Conservation (phyloP, 2,797 vertebrate species). For the Bradypus variegatus region DNA sequence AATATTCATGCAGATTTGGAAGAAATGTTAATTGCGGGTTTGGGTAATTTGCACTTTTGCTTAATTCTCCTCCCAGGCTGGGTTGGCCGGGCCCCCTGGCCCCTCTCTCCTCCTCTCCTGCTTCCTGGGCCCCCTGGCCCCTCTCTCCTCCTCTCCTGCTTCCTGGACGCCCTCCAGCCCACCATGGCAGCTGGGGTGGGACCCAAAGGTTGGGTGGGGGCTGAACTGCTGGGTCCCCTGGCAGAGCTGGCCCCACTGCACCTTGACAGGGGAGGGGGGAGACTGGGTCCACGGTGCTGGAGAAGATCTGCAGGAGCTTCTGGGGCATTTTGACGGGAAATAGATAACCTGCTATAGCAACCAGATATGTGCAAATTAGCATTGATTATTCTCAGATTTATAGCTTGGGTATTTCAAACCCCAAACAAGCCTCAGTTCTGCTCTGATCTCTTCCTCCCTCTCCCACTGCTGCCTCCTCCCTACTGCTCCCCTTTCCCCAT, state of each 20-base stretch:
- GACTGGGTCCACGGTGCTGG: neutral
- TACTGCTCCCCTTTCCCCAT: neutral
- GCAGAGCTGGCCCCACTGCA: neutral
- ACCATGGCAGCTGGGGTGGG: neutral
- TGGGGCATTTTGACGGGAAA: slow-evolving; percentile 53
- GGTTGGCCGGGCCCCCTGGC: neutral
- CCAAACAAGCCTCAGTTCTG: slow-evolving; percentile 15
- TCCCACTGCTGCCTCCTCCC: rapidly evolving
- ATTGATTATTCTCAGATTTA: slow-evolving; percentile 64
- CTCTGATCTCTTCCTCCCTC: neutral
- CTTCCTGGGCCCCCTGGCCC: neutral
- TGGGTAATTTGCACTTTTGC: slow-evolving; percentile 73
- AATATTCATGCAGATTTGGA: slow-evolving; percentile 82
- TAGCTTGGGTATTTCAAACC: slow-evolving; percentile 55
- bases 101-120: neutral
- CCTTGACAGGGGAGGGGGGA: neutral
- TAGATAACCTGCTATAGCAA: slow-evolving; percentile 50
- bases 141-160: neutral
- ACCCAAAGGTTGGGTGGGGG: no score
- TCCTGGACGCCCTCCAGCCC: neutral
- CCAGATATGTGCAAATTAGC: slow-evolving; percentile 61
- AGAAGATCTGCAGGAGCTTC: neutral
- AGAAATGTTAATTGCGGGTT: slow-evolving; percentile 73
- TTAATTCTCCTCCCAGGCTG: slow-evolving; percentile 67
- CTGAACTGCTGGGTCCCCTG: neutral